Conservation (phyloP, 2,797 vertebrate species). For the Sebastes matsubarae region DNA sequence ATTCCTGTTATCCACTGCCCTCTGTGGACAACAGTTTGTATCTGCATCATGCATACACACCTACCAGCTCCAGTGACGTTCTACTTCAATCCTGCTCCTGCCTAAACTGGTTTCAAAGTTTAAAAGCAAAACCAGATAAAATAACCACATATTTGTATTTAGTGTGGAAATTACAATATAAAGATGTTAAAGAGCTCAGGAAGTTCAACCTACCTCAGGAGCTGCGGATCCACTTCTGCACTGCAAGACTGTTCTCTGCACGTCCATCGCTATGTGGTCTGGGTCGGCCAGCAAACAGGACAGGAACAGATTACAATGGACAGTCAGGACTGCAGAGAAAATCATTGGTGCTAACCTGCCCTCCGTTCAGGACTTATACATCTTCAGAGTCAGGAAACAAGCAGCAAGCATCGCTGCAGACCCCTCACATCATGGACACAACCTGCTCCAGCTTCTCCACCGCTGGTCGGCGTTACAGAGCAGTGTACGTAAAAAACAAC, state of each 20-base stretch:
- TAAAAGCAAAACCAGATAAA: background rate
- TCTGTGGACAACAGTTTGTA: constrained; percentile 37
- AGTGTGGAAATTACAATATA: background rate
- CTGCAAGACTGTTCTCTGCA: too few relatives aligned
- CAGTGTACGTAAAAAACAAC: too few relatives aligned
- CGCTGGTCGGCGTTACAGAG: too few relatives aligned
- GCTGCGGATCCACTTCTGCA: background rate
- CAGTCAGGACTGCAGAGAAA: background rate
- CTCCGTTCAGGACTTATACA: too few relatives aligned
- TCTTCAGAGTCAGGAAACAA: background rate
- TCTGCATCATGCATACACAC: background rate
- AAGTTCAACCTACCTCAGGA: background rate
- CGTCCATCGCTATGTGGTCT: too few relatives aligned
- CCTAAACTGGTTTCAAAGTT: background rate
- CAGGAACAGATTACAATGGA: background rate
- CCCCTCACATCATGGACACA: too few relatives aligned
- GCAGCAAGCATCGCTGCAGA: too few relatives aligned
- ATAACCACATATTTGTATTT: fast-evolving
- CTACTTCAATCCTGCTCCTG: background rate
- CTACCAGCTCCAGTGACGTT: background rate
- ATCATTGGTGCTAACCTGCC: too few relatives aligned
- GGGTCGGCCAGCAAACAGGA: too few relatives aligned
- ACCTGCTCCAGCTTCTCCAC: too few relatives aligned
- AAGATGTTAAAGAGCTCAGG: too few relatives aligned
- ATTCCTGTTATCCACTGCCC: constrained; percentile 30